Evolutionary conservation across 2,888 invertebrate species (phyloP), one percentile per base, ranked within the genome.

Genomic region (Lycocerus yunnanus): DNA sequence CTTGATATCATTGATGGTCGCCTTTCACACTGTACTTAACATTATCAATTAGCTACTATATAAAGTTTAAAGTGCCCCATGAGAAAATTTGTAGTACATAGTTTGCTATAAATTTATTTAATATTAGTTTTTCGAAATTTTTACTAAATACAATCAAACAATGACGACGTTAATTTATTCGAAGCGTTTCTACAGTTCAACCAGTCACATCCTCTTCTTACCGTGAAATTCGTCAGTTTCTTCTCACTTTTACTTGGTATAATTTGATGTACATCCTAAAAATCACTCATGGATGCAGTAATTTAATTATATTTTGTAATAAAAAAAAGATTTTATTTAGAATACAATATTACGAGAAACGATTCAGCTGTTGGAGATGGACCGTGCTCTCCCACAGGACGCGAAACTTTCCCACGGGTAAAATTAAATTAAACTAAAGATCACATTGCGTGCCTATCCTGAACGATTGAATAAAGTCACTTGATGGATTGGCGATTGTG

Each of bases 351-450:
- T 63, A 18, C 3, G 13, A 63, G 20, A 18, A 15, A 18, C 18
- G 61, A 20, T 63, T 43, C 16, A 66, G 21, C 66, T 21, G 18
- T 66, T 66, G n/a, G 15, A 63, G n/a, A 63, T 73, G 73, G 69
- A 69, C 69, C 69, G 69, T 58, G 10, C 58, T 15, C 66, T 77
- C 72, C 73, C 77, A 72, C 65, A 71, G 77, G 77, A 76, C 67
- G 66, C 13, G 68, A 71, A 13, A 20, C 59, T 66, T 78, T 78
- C 78, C 78, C 78, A 78, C 78, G 78, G 76, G 78, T 78, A 76
- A 74, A 75, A 75, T 75, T 66, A 72, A 76, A 76, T 76, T 68
- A 73, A 71, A 72, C 58, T 71, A 71, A 69, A 72, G 72, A 75
- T 72, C 70, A 59, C 65, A 78, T 78, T 68, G 74, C 74, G 75